Percentiles rank a stretch among this genome's conserved stretches.
Conservation (phyloP, 2,797 vertebrate genomes). For the Rhincodon typus region DNA sequence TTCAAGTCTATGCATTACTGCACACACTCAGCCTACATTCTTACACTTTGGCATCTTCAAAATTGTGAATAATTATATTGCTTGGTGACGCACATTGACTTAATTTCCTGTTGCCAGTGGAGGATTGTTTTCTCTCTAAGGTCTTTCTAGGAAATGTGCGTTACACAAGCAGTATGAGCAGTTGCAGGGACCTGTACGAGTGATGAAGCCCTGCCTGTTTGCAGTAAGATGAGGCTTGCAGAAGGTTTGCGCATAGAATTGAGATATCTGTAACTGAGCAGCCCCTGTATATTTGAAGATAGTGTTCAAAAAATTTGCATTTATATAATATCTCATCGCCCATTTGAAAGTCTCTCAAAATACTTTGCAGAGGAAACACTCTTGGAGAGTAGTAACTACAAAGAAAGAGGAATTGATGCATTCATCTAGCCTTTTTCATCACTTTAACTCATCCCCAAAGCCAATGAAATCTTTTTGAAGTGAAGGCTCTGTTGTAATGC, state of each 20-base stretch:
- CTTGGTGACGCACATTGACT: not conserved
- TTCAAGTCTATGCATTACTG: not conserved
- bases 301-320: not conserved
- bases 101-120: slow-evolving; percentile 10
- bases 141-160: not conserved
- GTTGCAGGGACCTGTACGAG: not conserved
- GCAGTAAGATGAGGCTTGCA: not conserved
- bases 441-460: not conserved
- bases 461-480: not conserved
- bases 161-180: no score
- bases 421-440: not conserved
- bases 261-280: not conserved
- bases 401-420: not conserved
- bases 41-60: not conserved
- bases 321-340: not conserved
- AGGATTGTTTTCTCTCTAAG: not conserved
- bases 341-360: not conserved
- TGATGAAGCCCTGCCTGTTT: not conserved
- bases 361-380: not conserved
- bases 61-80: slow-evolving; percentile 18
- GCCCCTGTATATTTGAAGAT: not conserved
- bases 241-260: not conserved
- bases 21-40: not conserved
- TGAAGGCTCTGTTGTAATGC: not conserved
- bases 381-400: not conserved